Evolutionary conservation across 1,140 invertebrate species (phyloP), one percentile per base, ranked within the genome.

Genomic region (Drosophila neocordata): DNA sequence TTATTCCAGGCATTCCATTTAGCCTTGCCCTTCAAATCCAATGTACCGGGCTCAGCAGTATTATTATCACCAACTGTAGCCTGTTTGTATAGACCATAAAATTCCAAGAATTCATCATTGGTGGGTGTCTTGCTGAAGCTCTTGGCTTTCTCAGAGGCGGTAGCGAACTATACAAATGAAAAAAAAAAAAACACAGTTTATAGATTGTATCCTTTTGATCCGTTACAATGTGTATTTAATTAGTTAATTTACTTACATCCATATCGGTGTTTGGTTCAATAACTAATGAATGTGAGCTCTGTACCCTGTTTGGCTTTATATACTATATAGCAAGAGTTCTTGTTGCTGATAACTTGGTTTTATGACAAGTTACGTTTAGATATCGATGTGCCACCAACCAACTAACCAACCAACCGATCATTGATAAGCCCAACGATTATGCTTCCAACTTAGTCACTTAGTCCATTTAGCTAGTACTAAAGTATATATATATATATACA

Each of bases 1-100:
- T 79, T 92, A 72, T 95, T 94, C 98, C 98, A 99, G n/a, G 97
- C 94, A 82, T 98, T 96, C 96, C 97, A 99, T 91, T 99, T 99
- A 0, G 97, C 97, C 93, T 98, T 99, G 34, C 97, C 97, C 92
- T 97, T 98, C 63, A 98, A 94, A 92, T 98, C 97, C 22, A 99
- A 91, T 93, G 98, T 94, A 48, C 97, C 97, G 64, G 98, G 98
- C 81, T 95, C 94, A 63, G 92, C 95, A 91, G 94, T 95, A 70
- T 96, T 95, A 68, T 94, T 93, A 88, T 98, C 96, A 18, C 97
- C 97, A 61, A 96, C 92, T 48, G 94, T 95, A 8, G 94, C 96
- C 92, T 98, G 97, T 90, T 98, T 98, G 93, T 93, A 98, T 0
- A 98, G 92, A 1, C 94, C 95, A 90, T 98, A 98, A 2, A 98